Base-by-base conservation (phyloP, 2,113 vertebrate species). In the Megaceryle maxima region DNA sequence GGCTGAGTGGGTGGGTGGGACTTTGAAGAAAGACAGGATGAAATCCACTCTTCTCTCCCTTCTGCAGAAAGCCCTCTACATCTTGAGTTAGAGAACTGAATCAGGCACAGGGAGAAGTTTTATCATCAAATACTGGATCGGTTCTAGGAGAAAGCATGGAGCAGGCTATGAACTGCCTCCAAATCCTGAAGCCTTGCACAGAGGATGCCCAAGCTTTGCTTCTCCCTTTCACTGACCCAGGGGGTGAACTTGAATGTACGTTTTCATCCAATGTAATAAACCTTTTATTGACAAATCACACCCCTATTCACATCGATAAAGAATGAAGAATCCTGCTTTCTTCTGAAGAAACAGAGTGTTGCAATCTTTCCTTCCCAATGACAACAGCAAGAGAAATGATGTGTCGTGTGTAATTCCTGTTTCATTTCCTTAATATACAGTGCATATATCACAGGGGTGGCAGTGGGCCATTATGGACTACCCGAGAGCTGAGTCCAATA, bases 361-460 rank as follows among this genome's bases (percentile, higher is more conserved):
- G 73, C 59, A n/a, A 55, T 26, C 46, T 50, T 26, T 33, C 50
- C 50, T 75, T 51, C 57, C 62, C 84, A 46, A 17, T 0, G 43
- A 59, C 8, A 29, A 72, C 31, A 39, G 88, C 92, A 83, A 91
- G 69, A 95, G 75, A 63, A 79, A 88, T 83, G 85, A 81, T 81
- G 57, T 51, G 28, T 64, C 4, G 13, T 50, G 88, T 76, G 53
- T 83, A 92, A 92, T 93, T 87, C 88, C 88, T 44, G 14, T 93
- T 96, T 93, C 83, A 90, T 94, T 95, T 90, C 94, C 88, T 93
- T 78, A 60, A 88, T 63, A 73, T 25, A 72, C 86, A 92, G 73
- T 44, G 31, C 83, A 82, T 95, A 56, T 11, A 88, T 95, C 96
- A 95, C 70, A 17, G 50, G 0, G 13, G 41, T 88, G 92, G 92